These are phyloP conservation scores for Coptodon bakossiorum DNA, from an alignment of 2,113 vertebrate species.

Conservation along the genomic window DNA sequence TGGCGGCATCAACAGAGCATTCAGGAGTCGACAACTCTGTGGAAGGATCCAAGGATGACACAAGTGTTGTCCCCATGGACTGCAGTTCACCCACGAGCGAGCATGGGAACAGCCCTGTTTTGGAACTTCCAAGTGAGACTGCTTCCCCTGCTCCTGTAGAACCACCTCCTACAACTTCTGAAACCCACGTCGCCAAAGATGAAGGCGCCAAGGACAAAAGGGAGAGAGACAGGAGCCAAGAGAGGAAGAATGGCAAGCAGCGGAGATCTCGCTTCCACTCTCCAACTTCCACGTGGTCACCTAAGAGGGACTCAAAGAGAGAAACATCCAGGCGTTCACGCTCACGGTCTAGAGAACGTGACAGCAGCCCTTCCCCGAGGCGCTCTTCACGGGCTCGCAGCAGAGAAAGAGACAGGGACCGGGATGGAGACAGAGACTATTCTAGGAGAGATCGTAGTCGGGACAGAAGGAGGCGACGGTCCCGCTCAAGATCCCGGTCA, in stretches of 20 bases:
- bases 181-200: not conserved
- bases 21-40: not conserved
- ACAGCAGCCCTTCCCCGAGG: conserved; percentile 66
- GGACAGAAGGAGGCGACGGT: conserved; percentile 78
- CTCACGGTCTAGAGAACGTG: conserved; percentile 68
- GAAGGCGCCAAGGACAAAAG: not conserved
- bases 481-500: conserved; percentile 68
- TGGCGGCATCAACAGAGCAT: not conserved
- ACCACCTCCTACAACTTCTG: not conserved
- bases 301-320: conserved; percentile 71
- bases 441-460: conserved; percentile 79
- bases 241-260: conserved; percentile 60
- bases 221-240: conserved; percentile 38
- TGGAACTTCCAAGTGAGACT: not conserved
- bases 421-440: conserved; percentile 42
- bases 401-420: conserved; percentile 69
- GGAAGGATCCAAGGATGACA: conserved; percentile 75
- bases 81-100: conserved; percentile 85
- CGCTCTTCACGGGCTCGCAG: conserved; percentile 79
- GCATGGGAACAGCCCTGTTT: conserved; percentile 59
- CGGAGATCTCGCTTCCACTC: conserved; percentile 91
- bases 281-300: conserved; percentile 89
- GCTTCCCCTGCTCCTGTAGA: not conserved
- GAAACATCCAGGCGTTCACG: conserved; percentile 73
- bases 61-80: conserved; percentile 85